These are phyloP conservation scores for Magallana nippona DNA, from an alignment of 2,888 invertebrate genomes.

Conservation along the genomic window DNA sequence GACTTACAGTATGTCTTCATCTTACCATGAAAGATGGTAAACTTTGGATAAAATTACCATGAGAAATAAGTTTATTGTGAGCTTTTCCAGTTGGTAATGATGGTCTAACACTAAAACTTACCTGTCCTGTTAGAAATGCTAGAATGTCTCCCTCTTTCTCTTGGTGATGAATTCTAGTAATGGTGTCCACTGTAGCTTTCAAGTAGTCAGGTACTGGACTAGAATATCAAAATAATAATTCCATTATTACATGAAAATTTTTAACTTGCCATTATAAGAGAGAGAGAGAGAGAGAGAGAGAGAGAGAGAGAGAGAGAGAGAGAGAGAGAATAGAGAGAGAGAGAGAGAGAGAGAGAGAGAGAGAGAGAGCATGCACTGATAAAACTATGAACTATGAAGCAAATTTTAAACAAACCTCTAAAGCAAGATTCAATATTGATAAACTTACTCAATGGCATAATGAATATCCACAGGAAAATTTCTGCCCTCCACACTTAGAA, in stretches of 20 bases:
- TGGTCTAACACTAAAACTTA: slow-evolving; percentile 47
- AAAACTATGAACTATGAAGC: too few species aligned
- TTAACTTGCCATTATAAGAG: too few species aligned
- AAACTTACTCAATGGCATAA: slow-evolving; percentile 84
- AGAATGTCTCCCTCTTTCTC: slow-evolving; percentile 91
- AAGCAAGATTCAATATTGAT: neutral
- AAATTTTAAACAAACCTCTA: neutral
- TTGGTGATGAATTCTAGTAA: slow-evolving; percentile 89
- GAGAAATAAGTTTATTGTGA: too few species aligned
- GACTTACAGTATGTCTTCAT: too few species aligned
- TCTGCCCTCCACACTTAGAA: slow-evolving; percentile 93
- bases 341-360: too few species aligned
- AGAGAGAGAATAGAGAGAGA: too few species aligned
- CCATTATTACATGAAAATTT: too few species aligned
- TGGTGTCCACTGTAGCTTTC: slow-evolving; percentile 91
- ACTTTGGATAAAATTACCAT: too few species aligned
- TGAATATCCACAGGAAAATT: slow-evolving; percentile 92
- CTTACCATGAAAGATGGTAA: too few species aligned
- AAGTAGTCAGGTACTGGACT: slow-evolving; percentile 93
- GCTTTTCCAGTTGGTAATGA: neutral
- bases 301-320: too few species aligned
- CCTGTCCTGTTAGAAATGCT: slow-evolving; percentile 85
- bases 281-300: too few species aligned
- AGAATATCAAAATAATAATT: slow-evolving; percentile 81
- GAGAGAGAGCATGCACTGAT: too few species aligned